phyloP scores from a whole-genome alignment of 2,797 vertebrate genomes.

The Eupleurogrammus muticus region DNA sequence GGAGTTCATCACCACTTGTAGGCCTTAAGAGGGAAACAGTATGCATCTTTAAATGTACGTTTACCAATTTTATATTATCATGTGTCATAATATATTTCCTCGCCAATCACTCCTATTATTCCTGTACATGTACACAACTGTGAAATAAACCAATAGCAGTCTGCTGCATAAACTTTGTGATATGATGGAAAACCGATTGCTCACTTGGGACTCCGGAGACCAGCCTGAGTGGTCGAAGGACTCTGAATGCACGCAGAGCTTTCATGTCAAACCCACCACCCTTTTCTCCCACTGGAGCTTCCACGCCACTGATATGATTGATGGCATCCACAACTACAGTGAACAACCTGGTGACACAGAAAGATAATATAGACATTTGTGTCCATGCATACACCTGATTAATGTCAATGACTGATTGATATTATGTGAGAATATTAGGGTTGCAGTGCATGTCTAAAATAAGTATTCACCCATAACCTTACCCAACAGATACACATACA shows the following conservation, averaged over 20 bases:
- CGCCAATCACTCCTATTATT: no score
- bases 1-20: slow-evolving; percentile 96
- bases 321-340: slow-evolving; percentile 90
- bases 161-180: no score
- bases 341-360: slow-evolving; percentile 82
- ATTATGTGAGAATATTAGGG: no score
- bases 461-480: slow-evolving; percentile 52
- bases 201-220: slow-evolving; percentile 95
- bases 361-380: neutral
- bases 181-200: slow-evolving; percentile 35
- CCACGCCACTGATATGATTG: slow-evolving; percentile 86
- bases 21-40: slow-evolving; percentile 78
- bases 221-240: slow-evolving; percentile 91
- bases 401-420: no score
- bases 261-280: slow-evolving; percentile 94
- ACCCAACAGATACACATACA: slow-evolving; percentile 94
- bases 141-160: no score
- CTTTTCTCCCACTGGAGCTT: slow-evolving; percentile 87
- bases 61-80: no score
- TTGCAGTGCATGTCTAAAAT: no score
- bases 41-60: neutral
- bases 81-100: no score
- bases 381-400: no score
- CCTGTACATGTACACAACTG: no score
- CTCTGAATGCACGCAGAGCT: slow-evolving; percentile 92